Evolutionary conservation across 2,888 invertebrate species (phyloP), one percentile per base, ranked within the genome.

Genomic region (Ichneumon xanthorius): DNA sequence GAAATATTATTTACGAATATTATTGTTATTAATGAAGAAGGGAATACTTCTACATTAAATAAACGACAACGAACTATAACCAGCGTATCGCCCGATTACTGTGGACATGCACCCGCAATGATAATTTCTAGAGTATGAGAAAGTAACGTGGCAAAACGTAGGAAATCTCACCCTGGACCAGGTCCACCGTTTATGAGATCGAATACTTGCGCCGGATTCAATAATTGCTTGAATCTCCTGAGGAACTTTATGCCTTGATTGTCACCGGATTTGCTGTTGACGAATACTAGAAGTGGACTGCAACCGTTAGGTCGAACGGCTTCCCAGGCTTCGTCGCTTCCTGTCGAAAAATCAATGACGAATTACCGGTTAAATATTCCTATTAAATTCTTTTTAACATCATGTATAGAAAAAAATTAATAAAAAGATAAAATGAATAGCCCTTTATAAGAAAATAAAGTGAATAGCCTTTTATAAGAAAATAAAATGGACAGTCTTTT

Each of bases 201-300:
- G 94, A 99, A 99, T 84, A 99, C 99, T 95, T 99, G 99, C 84
- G 99, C 98, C 16, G 99, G 99, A 95, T 99, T 99, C 84, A 99
- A 95, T 80, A 99, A 95, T 94, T 99, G 99, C 94, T 98, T 98
- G 95, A 99, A 99, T 87, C 98, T 96, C 77, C 99, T 96, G 88
- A 99, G 96, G 95, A 99, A 99, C 94, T 99, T 98, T 48, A 99
- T 97, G 87, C 99, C 99, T 94, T 99, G 99, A 95, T 99, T 99
- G 95, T 99, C 99, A 90, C 99, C 96, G 89, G 99, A 99, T 95
- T 99, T 98, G 87, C 99, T 99, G 95, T 99, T 99, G 92, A 99
- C 99, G 94, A 99, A 99, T 86, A 99, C 99, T 88, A 99, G 96
- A 80, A 99, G 96, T 16, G 99, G 99, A 87, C 96, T 96, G 90